Base-by-base conservation (phyloP, 2,797 vertebrate genomes). In the Falco peregrinus region DNA sequence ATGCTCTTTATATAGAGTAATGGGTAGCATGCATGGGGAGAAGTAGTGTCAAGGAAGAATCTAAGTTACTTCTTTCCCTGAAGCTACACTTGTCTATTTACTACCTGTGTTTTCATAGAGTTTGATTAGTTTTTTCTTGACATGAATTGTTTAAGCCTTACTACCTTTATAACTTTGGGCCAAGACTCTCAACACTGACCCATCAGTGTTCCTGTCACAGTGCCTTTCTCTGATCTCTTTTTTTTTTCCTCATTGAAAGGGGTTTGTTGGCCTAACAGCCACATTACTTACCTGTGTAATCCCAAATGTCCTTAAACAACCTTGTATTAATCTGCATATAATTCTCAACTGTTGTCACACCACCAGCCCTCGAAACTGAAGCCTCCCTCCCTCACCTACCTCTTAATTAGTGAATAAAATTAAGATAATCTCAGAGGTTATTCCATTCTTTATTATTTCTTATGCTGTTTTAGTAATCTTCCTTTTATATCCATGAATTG, bases 21-120 rank as follows among this genome's bases (percentile, higher is more conserved):
- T 33, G 0, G 0, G 50, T 65, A 50, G 70, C 80, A 28, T 5
- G 29, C 7, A 15, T 9, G 13, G 50, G 7, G 24, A 19, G 16
- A 76, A 69, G 11, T 50, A 0, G 10, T 43, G 35, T 64, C 56
- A 47, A 19, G 37, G 48, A 61, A 87, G 29, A 73, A 81, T 54
- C 15, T 2, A 7, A 82, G 60, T 33, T 57, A 19, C n/a, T 63
- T 31, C 33, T 51, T 77, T 68, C 13, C n/a, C 25, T 90, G 78
- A 79, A 87, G 43, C 51, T 74, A 18, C 20, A 5, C 61, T 37
- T 63, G 31, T 6, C 9, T 67, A 19, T 48, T 57, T 76, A 45
- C 13, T 65, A 9, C 76, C 22, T 57, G 9, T 28, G 13, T 57
- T 22, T 50, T 45, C 8, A 17, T 10, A 31, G 31, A 78, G 57